phyloP scores from a whole-genome alignment of 1,140 invertebrate species.

The Pseudachorutes palmiensis region DNA sequence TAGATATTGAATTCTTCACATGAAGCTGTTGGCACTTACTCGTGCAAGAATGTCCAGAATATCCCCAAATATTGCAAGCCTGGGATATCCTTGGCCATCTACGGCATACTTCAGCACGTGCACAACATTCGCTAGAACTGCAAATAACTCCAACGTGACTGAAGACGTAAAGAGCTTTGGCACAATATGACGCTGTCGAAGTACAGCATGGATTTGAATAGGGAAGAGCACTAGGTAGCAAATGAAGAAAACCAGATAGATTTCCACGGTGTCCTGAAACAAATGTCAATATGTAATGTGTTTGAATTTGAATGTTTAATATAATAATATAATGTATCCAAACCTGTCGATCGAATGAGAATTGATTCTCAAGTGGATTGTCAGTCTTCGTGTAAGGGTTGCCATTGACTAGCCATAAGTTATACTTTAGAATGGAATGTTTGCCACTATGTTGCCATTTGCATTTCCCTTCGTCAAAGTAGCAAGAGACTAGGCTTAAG shows the following conservation, averaged over 20 bases:
- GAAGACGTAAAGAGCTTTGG: constrained; percentile 84
- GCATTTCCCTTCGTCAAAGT: constrained; percentile 66
- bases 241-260: constrained; percentile 81
- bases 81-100: constrained; percentile 75
- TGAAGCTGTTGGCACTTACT: constrained; percentile 48
- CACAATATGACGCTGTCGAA: constrained; percentile 76
- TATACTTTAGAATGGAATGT: constrained; percentile 62
- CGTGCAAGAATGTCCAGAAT: constrained; percentile 82
- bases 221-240: constrained; percentile 79
- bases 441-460: constrained; percentile 67
- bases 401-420: constrained; percentile 93
- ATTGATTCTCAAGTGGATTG: constrained; percentile 86
- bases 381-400: constrained; percentile 74
- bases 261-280: constrained; percentile 71
- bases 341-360: constrained; percentile 86
- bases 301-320: too few relatives aligned
- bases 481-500: constrained; percentile 85
- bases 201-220: constrained; percentile 80
- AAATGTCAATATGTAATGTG: constrained; percentile 18
- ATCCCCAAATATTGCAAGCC: constrained; percentile 74
- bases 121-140: constrained; percentile 74
- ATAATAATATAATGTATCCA: not conserved
- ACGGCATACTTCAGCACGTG: constrained; percentile 81
- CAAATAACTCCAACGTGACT: constrained; percentile 72
- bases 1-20: not conserved